phyloP scores from a whole-genome alignment of 2,888 invertebrate genomes.

The Drosophila borealis region DNA sequence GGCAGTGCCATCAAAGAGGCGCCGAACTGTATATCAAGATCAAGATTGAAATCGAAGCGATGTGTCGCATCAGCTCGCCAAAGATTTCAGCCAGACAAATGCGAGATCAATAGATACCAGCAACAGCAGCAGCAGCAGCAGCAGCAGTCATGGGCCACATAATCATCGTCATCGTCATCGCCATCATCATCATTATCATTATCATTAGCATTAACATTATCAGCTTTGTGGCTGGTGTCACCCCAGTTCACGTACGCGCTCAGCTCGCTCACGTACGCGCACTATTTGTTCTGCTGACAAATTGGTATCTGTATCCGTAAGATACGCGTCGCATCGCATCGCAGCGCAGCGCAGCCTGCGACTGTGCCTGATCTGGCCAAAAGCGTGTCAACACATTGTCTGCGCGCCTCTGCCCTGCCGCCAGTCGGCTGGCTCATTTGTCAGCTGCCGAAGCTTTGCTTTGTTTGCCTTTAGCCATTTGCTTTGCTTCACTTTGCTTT shows the following conservation, averaged over 20 bases:
- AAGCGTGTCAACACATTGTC: constrained; percentile 78
- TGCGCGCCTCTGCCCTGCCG: constrained; percentile 41
- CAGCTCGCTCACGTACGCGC: constrained; percentile 68
- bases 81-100: constrained; percentile 57
- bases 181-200: constrained; percentile 28
- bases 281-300: constrained; percentile 76
- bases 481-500: constrained; percentile 25
- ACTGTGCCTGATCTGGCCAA: constrained; percentile 40
- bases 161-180: constrained; percentile 17
- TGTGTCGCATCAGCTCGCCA: constrained; percentile 58
- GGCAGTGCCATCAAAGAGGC: constrained; percentile 78
- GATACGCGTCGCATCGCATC: constrained; percentile 11
- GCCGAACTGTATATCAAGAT: constrained; percentile 81
- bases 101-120: constrained; percentile 50
- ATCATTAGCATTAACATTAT: constrained; percentile 23
- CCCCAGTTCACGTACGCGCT: constrained; percentile 74
- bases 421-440: constrained; percentile 67
- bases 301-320: constrained; percentile 68
- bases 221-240: constrained; percentile 53
- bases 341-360: constrained; percentile 1
- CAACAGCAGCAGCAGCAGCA: constrained; percentile 27
- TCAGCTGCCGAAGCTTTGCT: constrained; percentile 62
- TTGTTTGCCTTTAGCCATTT: constrained; percentile 53
- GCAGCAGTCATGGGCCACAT: constrained; percentile 3
- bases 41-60: constrained; percentile 74